Evolutionary conservation across 2,113 vertebrate species (phyloP).

Genomic region (Rhinichthys klamathensis): DNA sequence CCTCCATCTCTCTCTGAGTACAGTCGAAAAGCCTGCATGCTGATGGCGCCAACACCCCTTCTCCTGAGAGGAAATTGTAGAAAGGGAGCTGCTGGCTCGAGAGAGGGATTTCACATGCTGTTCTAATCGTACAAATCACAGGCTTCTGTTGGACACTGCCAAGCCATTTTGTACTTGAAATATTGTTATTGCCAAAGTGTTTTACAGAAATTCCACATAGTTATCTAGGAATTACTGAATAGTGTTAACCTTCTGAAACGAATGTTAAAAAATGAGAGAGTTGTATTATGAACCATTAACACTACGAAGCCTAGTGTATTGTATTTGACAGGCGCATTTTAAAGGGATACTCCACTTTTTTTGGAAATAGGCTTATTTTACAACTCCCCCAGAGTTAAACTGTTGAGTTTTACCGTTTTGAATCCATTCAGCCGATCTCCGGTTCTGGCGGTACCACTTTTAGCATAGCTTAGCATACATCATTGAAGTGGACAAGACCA

Average conservation of each 20-base stretch:
- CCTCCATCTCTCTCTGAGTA: background rate
- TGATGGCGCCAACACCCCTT: background rate
- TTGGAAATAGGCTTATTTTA: too few relatives aligned
- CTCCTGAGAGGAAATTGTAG: background rate
- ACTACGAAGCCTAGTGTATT: background rate
- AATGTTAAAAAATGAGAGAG: background rate
- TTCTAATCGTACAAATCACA: slow-evolving; percentile 11
- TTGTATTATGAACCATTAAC: background rate
- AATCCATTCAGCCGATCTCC: too few relatives aligned
- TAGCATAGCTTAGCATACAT: too few relatives aligned
- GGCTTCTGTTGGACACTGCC: background rate
- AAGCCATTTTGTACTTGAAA: slow-evolving; percentile 2
- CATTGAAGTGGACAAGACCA: too few relatives aligned
- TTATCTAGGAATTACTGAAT: background rate
- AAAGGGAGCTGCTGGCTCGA: background rate
- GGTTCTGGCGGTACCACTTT: too few relatives aligned
- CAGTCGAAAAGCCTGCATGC: background rate
- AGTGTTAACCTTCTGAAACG: background rate
- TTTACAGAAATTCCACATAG: background rate
- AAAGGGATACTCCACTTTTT: too few relatives aligned
- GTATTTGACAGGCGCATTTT: background rate
- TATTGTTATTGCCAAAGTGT: background rate
- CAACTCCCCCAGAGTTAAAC: too few relatives aligned
- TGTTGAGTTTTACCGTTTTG: too few relatives aligned
- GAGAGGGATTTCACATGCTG: background rate